Percentiles rank a stretch among this genome's conserved stretches.
Conservation (phyloP, 92 coral and sea anemone species). For the Parazoanthus darwini region DNA sequence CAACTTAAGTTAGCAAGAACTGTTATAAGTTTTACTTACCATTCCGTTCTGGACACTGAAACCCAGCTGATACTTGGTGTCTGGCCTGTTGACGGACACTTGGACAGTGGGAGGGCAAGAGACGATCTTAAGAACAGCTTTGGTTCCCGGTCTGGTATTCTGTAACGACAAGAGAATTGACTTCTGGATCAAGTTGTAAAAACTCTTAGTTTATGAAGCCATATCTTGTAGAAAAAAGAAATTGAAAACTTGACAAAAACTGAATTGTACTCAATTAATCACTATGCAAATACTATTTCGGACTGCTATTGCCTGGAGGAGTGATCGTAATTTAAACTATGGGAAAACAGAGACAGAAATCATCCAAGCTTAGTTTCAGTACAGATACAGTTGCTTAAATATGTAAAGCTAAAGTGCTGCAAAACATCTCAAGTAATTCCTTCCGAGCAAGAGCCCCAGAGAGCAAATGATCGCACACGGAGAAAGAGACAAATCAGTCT, state of each 20-base stretch:
- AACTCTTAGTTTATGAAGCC: too few relatives aligned
- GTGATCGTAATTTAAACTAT: too few relatives aligned
- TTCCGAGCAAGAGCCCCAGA: too few relatives aligned
- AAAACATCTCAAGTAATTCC: too few relatives aligned
- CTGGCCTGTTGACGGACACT: constrained; percentile 97
- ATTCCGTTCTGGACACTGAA: constrained; percentile 99
- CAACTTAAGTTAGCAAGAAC: too few relatives aligned
- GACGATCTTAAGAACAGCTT: constrained; percentile 89
- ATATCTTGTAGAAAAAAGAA: too few relatives aligned
- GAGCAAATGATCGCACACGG: too few relatives aligned
- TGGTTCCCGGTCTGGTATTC: constrained; percentile 80
- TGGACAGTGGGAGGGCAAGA: constrained; percentile 97
- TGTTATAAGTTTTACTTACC: constrained; percentile 44
- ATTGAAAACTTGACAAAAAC: neutral
- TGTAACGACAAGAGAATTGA: constrained; percentile 2
- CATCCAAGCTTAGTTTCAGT: constrained; percentile 61
- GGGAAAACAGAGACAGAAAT: too few relatives aligned
- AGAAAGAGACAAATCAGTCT: too few relatives aligned
- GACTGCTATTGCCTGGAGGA: too few relatives aligned
- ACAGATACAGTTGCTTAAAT: constrained; percentile 1
- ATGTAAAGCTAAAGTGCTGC: too few relatives aligned
- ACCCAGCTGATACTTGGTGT: constrained; percentile 97
- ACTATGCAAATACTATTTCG: neutral
- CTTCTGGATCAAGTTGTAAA: too few relatives aligned
- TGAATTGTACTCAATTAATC: neutral